Conservation (phyloP, 2,797 vertebrate genomes). For the Anomalospiza imberbis region DNA sequence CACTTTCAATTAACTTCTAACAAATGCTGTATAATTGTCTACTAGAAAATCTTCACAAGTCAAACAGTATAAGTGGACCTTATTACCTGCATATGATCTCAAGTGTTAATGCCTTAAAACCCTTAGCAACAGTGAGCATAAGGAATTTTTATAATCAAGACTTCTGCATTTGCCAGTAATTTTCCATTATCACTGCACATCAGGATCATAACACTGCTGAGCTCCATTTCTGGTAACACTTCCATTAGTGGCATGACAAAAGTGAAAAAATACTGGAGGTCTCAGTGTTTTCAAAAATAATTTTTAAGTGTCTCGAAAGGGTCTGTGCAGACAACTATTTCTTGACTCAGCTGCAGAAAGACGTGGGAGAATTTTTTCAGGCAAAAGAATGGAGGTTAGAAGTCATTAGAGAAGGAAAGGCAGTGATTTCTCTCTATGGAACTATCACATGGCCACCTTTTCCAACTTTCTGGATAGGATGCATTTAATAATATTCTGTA, state of each 20-base stretch:
- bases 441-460: background rate
- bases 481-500: background rate
- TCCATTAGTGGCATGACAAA: background rate
- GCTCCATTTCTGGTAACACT: background rate
- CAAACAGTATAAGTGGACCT: background rate
- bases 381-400: background rate
- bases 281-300: background rate
- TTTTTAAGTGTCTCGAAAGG: background rate
- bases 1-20: background rate
- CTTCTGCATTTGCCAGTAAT: background rate
- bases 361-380: background rate
- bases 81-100: background rate
- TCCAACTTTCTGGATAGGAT: background rate
- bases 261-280: background rate
- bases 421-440: background rate
- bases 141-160: background rate
- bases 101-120: background rate
- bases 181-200: background rate
- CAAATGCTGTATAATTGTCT: background rate
- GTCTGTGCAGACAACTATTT: background rate
- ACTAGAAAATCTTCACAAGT: background rate
- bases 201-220: background rate
- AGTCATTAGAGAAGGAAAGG: background rate
- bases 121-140: background rate
- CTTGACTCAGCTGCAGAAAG: background rate